Conservation (phyloP, 2,113 vertebrate genomes). For the Hucho hucho region DNA sequence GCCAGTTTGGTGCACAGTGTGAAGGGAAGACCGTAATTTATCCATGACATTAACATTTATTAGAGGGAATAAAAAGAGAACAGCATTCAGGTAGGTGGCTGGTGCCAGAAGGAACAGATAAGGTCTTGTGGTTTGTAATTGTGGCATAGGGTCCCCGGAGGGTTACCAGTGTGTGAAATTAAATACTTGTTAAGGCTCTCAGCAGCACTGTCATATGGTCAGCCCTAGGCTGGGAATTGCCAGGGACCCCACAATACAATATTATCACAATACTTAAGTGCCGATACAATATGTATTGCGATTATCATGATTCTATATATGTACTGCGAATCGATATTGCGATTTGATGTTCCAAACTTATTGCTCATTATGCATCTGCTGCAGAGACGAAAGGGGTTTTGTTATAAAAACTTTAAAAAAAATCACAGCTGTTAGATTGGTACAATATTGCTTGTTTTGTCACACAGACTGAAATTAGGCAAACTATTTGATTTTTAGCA, state of each 20-base stretch:
- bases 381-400: no score
- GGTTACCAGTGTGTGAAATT: neutral
- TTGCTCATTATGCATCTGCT: no score
- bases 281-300: no score
- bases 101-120: neutral
- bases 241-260: no score
- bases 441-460: neutral
- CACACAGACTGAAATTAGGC: no score
- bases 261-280: no score
- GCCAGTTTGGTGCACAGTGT: slow-evolving; percentile 3
- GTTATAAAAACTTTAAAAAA: no score
- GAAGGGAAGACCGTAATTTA: neutral
- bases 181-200: neutral
- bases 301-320: no score
- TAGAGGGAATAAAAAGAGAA: neutral
- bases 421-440: no score
- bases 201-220: neutral
- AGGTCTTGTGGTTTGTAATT: neutral
- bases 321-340: no score
- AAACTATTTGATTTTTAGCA: no score
- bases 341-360: no score
- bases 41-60: slow-evolving; percentile 3
- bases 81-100: neutral
- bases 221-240: neutral
- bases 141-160: neutral